Conservation (phyloP, 2,113 vertebrate genomes). For the Protomyctophum bolini region DNA sequence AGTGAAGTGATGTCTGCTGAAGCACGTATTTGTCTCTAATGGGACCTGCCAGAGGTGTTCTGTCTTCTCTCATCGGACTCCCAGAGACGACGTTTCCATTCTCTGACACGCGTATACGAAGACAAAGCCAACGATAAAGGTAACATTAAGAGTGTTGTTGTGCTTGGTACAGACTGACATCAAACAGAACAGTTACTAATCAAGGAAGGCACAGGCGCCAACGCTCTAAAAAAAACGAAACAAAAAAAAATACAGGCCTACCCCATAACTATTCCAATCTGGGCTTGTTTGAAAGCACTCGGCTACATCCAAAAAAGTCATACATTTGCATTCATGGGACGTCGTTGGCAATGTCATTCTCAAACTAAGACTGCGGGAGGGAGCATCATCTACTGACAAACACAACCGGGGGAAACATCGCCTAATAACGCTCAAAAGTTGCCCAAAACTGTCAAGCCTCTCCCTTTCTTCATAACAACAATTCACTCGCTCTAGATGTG, state of each 20-base stretch:
- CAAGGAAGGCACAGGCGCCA: too few relatives aligned
- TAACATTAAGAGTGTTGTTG: conserved; percentile 52
- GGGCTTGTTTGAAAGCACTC: conserved; percentile 22
- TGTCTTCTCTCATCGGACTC: conserved; percentile 58
- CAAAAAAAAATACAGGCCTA: not conserved
- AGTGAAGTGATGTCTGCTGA: conserved; percentile 61
- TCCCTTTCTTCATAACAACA: conserved; percentile 52
- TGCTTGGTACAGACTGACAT: conserved; percentile 46
- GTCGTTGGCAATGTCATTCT: conserved; percentile 27
- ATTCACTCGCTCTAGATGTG: conserved; percentile 64
- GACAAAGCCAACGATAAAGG: conserved; percentile 40
- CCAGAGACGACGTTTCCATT: conserved; percentile 53
- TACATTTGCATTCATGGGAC: conserved; percentile 19
- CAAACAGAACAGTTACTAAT: conserved; percentile 12
- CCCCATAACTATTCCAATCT: conserved; percentile 1
- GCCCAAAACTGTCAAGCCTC: conserved; percentile 23
- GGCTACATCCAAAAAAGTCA: conserved; percentile 15
- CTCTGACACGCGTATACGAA: conserved; percentile 38
- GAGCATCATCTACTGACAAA: conserved; percentile 25
- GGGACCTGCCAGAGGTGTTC: conserved; percentile 65
- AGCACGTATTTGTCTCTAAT: conserved; percentile 66
- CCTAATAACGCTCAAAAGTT: too few relatives aligned
- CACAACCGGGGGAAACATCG: conserved; percentile 21
- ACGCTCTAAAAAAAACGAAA: too few relatives aligned
- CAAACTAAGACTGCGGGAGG: conserved; percentile 6